Conservation (phyloP, 2,797 vertebrate species). For the Sebastes glaucus region DNA sequence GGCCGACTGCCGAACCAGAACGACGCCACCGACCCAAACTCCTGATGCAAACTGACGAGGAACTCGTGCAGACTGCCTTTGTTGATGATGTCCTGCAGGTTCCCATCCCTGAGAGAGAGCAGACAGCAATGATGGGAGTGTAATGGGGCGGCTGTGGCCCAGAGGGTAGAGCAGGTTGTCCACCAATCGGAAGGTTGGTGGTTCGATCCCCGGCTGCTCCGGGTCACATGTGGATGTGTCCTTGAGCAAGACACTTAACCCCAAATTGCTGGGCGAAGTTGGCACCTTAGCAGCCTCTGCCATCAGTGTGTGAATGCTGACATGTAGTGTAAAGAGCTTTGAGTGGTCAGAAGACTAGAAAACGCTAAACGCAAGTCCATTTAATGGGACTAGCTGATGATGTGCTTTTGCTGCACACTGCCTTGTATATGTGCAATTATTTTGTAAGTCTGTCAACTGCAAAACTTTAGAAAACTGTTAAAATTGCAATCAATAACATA, state of each 20-base stretch:
- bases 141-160: neutral
- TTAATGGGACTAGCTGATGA: neutral
- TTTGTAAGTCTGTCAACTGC: neutral
- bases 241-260: too few species aligned
- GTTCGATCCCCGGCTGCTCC: too few species aligned
- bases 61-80: slow-evolving; percentile 94
- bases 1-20: slow-evolving; percentile 96
- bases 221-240: too few species aligned
- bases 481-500: neutral
- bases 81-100: slow-evolving; percentile 92
- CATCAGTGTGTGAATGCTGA: too few species aligned
- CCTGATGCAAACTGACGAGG: slow-evolving; percentile 90
- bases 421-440: neutral
- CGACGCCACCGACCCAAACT: slow-evolving; percentile 90
- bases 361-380: too few species aligned
- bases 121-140: neutral
- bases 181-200: fast-evolving
- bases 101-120: slow-evolving; percentile 88
- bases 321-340: too few species aligned
- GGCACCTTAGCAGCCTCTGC: too few species aligned
- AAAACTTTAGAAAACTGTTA: neutral
- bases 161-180: too few species aligned
- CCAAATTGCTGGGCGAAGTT: too few species aligned
- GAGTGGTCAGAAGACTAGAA: too few species aligned
- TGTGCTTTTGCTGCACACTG: neutral